Evolutionary conservation across 2,797 vertebrate genomes (phyloP), one percentile per base, ranked within the genome.

Genomic region (Choloepus didactylus): DNA sequence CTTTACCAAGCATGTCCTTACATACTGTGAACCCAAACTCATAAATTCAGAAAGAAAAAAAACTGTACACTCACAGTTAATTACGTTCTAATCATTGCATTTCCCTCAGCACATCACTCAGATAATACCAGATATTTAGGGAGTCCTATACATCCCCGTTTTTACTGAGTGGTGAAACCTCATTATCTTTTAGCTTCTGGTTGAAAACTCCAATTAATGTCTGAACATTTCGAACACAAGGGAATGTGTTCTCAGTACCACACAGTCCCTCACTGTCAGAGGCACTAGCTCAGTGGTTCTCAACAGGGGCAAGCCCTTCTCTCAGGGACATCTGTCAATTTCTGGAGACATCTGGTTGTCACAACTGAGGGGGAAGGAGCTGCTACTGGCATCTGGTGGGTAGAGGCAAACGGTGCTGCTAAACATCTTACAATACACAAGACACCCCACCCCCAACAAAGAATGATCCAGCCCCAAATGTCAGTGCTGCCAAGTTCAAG

Each of bases 181-280:
- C 25, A 5, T 10, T 38, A 12, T 76, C 44, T 27, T 75, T 21
- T 46, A 27, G n/a, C 38, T 25, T 35, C 31, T 70, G 2, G n/a
- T 31, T 62, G 85, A 93, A 67, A 90, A 44, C 25, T 87, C 46
- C 12, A n/a, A 54, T 87, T 92, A 91, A 72, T n/a, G 46, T 60
- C 62, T 76, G 27, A 81, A 82, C 46, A 77, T 27, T 46, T 3
- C 8, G 41, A 79, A 84, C 4, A 25, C 35, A 25, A 11, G 19
- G 6, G 23, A 25, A 4, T 18, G 49, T 38, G 23, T 66, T 21
- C 66, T 72, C 41, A 59, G 62, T 16, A 25, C 29, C 60, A 60
- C 56, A 19, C 44, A 25, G 31, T 31, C 27, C 41, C 46, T 77
- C 27, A 41, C 11, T 6, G 25, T 81, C 73, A 75, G 64, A 84